Base-by-base conservation (phyloP, 2,888 invertebrate genomes). In the Nipponacmea schrenckii region DNA sequence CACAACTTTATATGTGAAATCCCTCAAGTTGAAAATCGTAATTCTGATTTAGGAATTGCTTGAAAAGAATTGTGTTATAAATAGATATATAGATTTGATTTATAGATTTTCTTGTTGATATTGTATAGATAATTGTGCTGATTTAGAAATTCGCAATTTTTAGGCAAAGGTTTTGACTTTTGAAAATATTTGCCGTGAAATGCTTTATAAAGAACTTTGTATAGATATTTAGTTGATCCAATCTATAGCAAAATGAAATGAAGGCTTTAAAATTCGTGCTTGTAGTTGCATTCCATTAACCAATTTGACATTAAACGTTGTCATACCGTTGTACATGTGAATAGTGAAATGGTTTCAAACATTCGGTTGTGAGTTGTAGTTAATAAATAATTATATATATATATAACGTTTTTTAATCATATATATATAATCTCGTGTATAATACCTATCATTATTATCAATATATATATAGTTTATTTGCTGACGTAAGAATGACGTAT, bases 351-450 rank as follows among this genome's bases (percentile, higher is more conserved):
- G 26, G 20, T 46, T 67, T 20, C 48, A 67, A 46, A 20, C 48
- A 67, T 67, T 20, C 10, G 24, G 44, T 10, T 39, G 48, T 45
- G 24, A 46, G 24, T 39, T n/a, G n/a, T 48, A 20, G 15, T 46
- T 20, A 48, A 10, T 67, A 46, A 8, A 26, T 67, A 24, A 46
- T 46, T 67, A 24, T 45, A 67, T 67, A 24, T 67, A 67, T 67
- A 12, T 67, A 48, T 67, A 20, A 20, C 8, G 14, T 17, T 48
- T 24, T 46, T 14, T 65, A 65, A 31, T 24, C 39, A 65, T 65
- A 39, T 65, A 39, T 66, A 62, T 62, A 62, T 62, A 62, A 26
- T 26, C 27, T 12, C 27, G 12, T 62, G 27, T 62, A 62, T 63
- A 7, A 63, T 63, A 12, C 24, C 39, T 24, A 63, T 63, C n/a